Evolutionary conservation across 2,888 invertebrate genomes (phyloP).

Genomic region (Anarsia innoxiella): DNA sequence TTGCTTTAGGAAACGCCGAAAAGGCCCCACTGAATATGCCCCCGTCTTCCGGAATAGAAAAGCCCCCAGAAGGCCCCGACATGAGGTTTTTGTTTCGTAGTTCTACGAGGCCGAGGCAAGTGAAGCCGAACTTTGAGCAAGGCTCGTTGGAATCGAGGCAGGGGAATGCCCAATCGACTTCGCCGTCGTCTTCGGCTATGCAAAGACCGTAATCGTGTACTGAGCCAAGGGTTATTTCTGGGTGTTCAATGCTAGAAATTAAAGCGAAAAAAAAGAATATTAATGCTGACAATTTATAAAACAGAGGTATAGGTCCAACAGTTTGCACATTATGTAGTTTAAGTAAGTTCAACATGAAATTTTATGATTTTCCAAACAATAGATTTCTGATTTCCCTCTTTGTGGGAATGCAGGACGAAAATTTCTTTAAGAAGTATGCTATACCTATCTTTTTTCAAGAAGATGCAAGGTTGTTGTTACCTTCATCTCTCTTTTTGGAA

Average conservation of each 20-base stretch:
- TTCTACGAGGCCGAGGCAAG: slow-evolving; percentile 90
- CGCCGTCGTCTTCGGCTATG: slow-evolving; percentile 97
- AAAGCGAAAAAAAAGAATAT: too few species aligned
- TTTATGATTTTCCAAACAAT: too few species aligned
- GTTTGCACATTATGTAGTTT: too few species aligned
- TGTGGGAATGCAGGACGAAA: too few species aligned
- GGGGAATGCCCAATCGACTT: slow-evolving; percentile 95
- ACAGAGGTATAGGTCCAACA: too few species aligned
- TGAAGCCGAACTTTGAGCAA: slow-evolving; percentile 94
- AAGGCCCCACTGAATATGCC: slow-evolving; percentile 45
- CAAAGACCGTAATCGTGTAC: slow-evolving; percentile 88
- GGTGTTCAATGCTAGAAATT: slow-evolving; percentile 77
- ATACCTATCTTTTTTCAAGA: too few species aligned
- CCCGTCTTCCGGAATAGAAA: slow-evolving; percentile 45
- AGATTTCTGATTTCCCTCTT: too few species aligned
- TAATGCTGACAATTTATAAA: too few species aligned
- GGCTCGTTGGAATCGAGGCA: slow-evolving; percentile 91
- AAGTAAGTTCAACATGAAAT: too few species aligned
- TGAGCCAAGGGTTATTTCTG: slow-evolving; percentile 77
- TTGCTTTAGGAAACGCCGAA: slow-evolving; percentile 48
- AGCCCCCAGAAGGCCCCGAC: not conserved
- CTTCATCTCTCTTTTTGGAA: too few species aligned
- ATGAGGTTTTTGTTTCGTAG: slow-evolving; percentile 59
- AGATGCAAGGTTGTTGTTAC: too few species aligned
- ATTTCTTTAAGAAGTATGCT: too few species aligned